Base-by-base conservation (phyloP, 2,113 vertebrate genomes). In the Ovis aries region DNA sequence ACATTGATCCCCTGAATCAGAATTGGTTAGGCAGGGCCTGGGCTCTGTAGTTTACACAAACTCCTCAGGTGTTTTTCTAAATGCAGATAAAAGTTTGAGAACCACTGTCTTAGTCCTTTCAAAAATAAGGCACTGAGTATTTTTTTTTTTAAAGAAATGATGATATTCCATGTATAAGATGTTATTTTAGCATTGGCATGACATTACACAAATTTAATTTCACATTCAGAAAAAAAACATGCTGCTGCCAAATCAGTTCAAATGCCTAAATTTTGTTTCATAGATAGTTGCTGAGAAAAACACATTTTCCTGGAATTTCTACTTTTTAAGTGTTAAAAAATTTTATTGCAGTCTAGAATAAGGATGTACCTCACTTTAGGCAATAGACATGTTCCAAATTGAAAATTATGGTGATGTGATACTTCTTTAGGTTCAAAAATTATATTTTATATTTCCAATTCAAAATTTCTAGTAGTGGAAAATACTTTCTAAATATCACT, bases 251-350 rank as follows among this genome's bases (percentile, higher is more conserved):
- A 98, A 97, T 97, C 98, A 98, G 98, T 97, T 98, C 97, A 98
- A 98, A 98, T 98, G 97, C 98, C 96, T 98, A 97, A 97, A 98
- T 98, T 98, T 98, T 98, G 91, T 97, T 98, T 98, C 98, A 98
- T 98, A 98, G 97, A 98, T 94, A 97, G 96, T 97, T 98, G 95
- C 96, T 98, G 97, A 97, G 95, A 94, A 97, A 96, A 98, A 97
- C 96, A 97, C 91, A 96, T 98, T 97, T 98, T 98, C 97, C 92
- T 97, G 96, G 98, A 98, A 98, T 98, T 98, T 97, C 94, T 98
- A 96, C 95, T 96, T 97, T 96, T 96, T 96, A 98, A 98, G 98
- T 98, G 98, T 96, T 96, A 98, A 98, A 96, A 96, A 92, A 74
- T 93, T 84, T 91, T 89, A 96, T 12, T 97, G 67, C 97, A 94